Conservation (phyloP, 2,888 invertebrate species). For the Abrostola tripartita region DNA sequence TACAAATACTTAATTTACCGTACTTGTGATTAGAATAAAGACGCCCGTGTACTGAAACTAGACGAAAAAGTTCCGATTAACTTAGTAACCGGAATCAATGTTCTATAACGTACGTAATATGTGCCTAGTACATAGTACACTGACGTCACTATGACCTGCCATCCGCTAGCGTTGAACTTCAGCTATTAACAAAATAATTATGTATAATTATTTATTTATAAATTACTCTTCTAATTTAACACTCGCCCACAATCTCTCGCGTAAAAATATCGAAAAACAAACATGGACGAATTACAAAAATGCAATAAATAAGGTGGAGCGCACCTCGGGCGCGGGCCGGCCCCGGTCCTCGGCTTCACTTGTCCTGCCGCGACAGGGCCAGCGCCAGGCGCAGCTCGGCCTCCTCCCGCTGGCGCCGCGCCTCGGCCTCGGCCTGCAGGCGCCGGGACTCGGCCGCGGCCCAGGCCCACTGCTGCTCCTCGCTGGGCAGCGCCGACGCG, state of each 20-base stretch:
- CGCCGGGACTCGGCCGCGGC: slow-evolving; percentile 89
- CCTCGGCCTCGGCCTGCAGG: slow-evolving; percentile 89
- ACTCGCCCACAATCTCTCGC: slow-evolving; percentile 24
- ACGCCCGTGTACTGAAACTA: background rate
- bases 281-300: slow-evolving; percentile 41
- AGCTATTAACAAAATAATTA: slow-evolving; percentile 25
- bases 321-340: too few species aligned
- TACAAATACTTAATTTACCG: background rate
- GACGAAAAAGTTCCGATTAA: too few species aligned
- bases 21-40: background rate
- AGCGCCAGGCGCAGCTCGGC: slow-evolving; percentile 92
- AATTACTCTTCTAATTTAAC: slow-evolving; percentile 38
- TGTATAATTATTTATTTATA: slow-evolving; percentile 29
- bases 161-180: slow-evolving; percentile 11
- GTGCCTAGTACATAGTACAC: background rate
- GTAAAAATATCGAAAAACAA: slow-evolving; percentile 36
- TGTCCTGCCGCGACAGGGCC: slow-evolving; percentile 89
- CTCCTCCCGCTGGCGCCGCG: slow-evolving; percentile 89
- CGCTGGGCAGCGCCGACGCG: slow-evolving; percentile 79
- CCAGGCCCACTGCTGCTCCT: slow-evolving; percentile 92
- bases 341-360: slow-evolving; percentile 67
- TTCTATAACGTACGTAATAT: background rate
- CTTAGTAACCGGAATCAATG: background rate
- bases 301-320: slow-evolving; percentile 29
- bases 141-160: slow-evolving; percentile 2